Percentiles rank a stretch among this genome's conserved stretches.
Evolutionary conservation across 2,888 invertebrate genomes (phyloP).

Genomic region (Pristionchus japonicus): DNA sequence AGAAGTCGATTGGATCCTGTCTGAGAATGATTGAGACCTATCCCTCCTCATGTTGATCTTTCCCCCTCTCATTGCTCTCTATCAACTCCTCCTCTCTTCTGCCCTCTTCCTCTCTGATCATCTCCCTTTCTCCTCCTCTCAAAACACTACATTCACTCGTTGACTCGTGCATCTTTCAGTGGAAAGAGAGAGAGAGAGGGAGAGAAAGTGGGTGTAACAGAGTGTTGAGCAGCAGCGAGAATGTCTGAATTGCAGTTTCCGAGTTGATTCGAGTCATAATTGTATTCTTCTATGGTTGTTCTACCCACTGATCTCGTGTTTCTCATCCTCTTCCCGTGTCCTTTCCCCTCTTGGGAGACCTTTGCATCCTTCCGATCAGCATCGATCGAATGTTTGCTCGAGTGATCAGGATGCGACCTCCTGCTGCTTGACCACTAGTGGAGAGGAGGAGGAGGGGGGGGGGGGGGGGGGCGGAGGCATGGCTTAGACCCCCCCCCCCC

Average conservation of each 20-base stretch:
- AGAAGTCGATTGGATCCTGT: conserved; percentile 11
- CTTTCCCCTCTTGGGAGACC: conserved; percentile 9
- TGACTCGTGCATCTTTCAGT: conserved; percentile 20
- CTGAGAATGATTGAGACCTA: conserved; percentile 5
- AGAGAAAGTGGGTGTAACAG: background rate
- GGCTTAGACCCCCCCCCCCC: background rate
- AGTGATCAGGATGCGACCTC: conserved; percentile 41
- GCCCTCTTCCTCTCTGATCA: conserved; percentile 13
- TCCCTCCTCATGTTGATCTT: conserved; percentile 10
- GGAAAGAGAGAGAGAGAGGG: background rate
- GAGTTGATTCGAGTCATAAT: background rate
- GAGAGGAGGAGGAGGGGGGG: background rate
- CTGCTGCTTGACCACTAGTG: conserved; percentile 37
- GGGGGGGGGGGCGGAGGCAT: conserved; percentile 7
- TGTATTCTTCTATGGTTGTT: background rate
- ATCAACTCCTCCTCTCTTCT: background rate
- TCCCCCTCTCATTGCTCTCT: background rate
- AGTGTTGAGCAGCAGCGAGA: conserved; percentile 26
- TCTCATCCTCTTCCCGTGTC: background rate
- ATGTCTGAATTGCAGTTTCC: background rate
- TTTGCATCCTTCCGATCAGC: background rate
- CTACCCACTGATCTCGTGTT: background rate
- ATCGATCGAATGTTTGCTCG: conserved; percentile 36
- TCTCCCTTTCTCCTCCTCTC: conserved; percentile 25
- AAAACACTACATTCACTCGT: conserved; percentile 26